A percentile compares a stretch with the other conserved stretches of the same genome.
Evolutionary conservation across 2,888 invertebrate genomes (phyloP).

Genomic region (Leptarthrus brevirostris): DNA sequence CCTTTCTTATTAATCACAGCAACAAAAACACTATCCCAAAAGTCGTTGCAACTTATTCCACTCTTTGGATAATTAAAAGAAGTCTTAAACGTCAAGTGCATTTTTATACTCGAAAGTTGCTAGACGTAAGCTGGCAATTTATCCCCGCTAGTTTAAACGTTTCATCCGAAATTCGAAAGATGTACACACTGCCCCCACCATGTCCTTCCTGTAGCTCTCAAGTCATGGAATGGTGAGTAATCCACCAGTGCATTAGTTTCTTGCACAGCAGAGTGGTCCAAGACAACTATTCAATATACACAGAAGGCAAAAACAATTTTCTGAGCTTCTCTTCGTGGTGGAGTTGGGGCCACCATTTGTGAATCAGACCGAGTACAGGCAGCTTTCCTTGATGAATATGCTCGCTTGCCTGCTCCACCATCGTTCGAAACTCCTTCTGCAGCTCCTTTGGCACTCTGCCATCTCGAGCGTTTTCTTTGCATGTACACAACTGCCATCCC

Average conservation of each 20-base stretch:
- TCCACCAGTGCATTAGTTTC: slow-evolving; percentile 22
- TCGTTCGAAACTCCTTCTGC: slow-evolving; percentile 33
- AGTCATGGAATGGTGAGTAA: slow-evolving; percentile 9
- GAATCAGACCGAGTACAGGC: slow-evolving; percentile 24
- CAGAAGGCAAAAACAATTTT: slow-evolving; percentile 26
- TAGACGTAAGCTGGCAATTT: background rate
- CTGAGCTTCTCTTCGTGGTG: slow-evolving; percentile 6
- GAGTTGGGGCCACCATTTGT: slow-evolving; percentile 13
- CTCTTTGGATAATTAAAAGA: slow-evolving; percentile 27
- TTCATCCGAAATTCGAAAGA: slow-evolving; percentile 13
- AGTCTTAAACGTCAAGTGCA: slow-evolving; percentile 8
- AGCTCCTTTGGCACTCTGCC: slow-evolving; percentile 30
- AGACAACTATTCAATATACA: slow-evolving; percentile 18
- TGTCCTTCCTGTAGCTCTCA: background rate
- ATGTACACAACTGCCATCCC: slow-evolving; percentile 32
- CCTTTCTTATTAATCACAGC: background rate
- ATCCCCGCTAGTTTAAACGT: slow-evolving; percentile 10
- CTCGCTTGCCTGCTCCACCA: slow-evolving; percentile 20
- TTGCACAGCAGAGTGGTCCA: background rate
- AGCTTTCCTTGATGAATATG: slow-evolving; percentile 34
- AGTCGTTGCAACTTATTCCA: background rate
- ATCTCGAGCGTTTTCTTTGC: slow-evolving; percentile 16
- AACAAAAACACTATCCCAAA: background rate
- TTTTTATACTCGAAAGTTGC: background rate
- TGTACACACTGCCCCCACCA: background rate